These are phyloP conservation scores for Elanoides forficatus DNA, from an alignment of 2,113 vertebrate genomes.

Conservation along the genomic window DNA sequence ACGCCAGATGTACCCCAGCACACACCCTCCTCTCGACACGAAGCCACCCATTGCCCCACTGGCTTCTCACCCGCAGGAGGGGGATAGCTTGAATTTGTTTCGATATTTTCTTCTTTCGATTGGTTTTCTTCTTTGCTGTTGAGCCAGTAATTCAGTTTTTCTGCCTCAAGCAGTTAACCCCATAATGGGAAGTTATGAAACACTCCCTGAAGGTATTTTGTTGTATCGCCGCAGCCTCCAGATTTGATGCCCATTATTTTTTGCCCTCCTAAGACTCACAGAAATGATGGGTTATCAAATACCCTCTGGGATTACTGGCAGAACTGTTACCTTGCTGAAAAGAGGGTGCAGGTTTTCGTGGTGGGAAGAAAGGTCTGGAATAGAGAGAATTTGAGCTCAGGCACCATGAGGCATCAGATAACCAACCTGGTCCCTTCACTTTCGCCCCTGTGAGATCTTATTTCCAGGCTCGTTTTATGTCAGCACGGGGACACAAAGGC, in stretches of 20 bases:
- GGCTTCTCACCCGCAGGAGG: neutral
- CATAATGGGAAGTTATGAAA: constrained; percentile 16
- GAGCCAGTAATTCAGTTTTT: constrained; percentile 36
- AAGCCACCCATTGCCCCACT: neutral
- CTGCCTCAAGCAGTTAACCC: constrained; percentile 25
- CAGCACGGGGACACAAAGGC: neutral
- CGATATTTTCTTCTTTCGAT: neutral
- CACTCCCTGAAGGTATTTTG: constrained; percentile 8
- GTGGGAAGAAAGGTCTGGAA: neutral
- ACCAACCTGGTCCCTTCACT: neutral
- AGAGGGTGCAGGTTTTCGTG: neutral
- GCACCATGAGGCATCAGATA: neutral
- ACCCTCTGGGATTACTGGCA: neutral
- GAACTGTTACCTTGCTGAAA: neutral
- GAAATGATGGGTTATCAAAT: neutral
- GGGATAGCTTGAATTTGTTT: constrained; percentile 7
- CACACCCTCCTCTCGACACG: neutral
- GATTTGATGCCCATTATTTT: neutral
- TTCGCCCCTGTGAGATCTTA: neutral
- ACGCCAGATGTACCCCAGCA: neutral
- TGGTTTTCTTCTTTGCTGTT: constrained; percentile 9
- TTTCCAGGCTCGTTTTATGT: neutral
- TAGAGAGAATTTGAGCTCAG: neutral
- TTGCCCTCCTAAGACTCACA: neutral
- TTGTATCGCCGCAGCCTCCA: neutral